Conservation (phyloP, 2,888 invertebrate species). For the Melanargia galathea region DNA sequence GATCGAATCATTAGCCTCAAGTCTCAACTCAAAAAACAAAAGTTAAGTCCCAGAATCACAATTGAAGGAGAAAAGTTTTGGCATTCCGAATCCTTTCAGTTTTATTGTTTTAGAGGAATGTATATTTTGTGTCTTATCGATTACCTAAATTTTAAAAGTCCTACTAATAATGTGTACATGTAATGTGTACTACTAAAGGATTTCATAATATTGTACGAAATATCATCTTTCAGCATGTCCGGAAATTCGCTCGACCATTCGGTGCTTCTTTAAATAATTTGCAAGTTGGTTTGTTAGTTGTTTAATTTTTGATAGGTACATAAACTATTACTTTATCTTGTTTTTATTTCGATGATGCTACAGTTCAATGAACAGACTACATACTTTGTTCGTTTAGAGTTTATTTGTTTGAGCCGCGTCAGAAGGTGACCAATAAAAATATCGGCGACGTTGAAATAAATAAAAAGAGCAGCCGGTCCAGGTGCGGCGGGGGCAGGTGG, state of each 20-base stretch:
- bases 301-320: neutral
- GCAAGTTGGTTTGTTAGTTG: too few species aligned
- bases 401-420: slow-evolving; percentile 59
- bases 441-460: slow-evolving; percentile 79
- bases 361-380: slow-evolving; percentile 34
- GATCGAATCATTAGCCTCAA: slow-evolving; percentile 24
- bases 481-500: slow-evolving; percentile 79
- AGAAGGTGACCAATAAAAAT: slow-evolving; percentile 78
- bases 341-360: slow-evolving; percentile 4
- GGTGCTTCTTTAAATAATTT: too few species aligned
- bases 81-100: neutral
- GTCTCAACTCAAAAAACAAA: slow-evolving; percentile 6
- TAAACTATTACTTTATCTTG: neutral
- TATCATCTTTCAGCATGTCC: neutral
- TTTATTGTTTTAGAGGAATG: neutral
- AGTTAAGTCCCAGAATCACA: slow-evolving; percentile 15
- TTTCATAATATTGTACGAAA: neutral
- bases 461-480: slow-evolving; percentile 78
- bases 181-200: too few species aligned
- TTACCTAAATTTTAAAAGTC: neutral
- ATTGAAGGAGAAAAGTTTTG: slow-evolving; percentile 8
- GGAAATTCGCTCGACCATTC: neutral
- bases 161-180: too few species aligned
- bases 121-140: neutral
- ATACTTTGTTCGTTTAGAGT: slow-evolving; percentile 42